Percentiles rank a stretch among this genome's conserved stretches.
Conservation (phyloP, 1,140 invertebrate genomes). For the Lordiphosa mommai region DNA sequence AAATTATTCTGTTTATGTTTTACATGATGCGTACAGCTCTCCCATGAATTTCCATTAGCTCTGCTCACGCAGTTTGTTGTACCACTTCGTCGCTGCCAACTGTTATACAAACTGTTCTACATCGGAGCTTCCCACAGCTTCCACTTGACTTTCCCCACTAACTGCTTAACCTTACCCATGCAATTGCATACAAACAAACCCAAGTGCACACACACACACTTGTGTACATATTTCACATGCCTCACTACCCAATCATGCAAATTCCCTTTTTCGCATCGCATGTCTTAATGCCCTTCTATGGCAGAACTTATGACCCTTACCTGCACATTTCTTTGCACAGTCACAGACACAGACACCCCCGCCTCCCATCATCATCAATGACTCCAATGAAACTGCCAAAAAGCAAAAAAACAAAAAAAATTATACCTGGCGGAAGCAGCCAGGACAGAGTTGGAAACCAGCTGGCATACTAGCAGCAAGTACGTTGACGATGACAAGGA, state of each 20-base stretch:
- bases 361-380: not conserved
- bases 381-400: not conserved
- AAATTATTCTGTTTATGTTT: too few species aligned
- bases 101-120: constrained; percentile 31
- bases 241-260: constrained; percentile 45
- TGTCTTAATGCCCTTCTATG: constrained; percentile 66
- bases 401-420: not conserved
- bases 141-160: not conserved
- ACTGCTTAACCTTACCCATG: not conserved
- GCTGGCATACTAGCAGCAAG: not conserved
- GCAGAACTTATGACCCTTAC: constrained; percentile 53
- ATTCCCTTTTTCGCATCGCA: constrained; percentile 16
- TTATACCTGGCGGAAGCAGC: not conserved
- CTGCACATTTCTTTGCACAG: constrained; percentile 23
- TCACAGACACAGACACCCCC: constrained; percentile 1
- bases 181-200: not conserved
- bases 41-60: too few species aligned
- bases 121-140: constrained; percentile 8
- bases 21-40: too few species aligned
- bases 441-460: not conserved
- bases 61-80: too few species aligned
- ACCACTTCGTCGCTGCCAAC: not conserved
- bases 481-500: constrained; percentile 8
- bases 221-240: constrained; percentile 30
- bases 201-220: not conserved